Percentiles rank a stretch among this genome's conserved stretches.
Conservation (phyloP, 2,888 invertebrate species). For the Chrysolina americana region DNA sequence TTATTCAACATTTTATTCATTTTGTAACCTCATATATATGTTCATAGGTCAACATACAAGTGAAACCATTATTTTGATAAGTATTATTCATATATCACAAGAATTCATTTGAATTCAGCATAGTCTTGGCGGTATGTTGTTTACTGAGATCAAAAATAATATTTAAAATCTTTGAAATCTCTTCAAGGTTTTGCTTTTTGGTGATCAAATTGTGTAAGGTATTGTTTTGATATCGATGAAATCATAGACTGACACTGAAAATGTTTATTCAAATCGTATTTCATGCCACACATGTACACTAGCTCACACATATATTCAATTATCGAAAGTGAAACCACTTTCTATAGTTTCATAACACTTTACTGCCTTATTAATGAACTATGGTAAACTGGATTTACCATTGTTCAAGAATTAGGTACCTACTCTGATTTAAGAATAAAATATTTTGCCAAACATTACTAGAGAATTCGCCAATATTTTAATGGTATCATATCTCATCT, state of each 20-base stretch:
- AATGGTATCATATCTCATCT: background rate
- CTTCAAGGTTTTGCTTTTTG: constrained; percentile 18
- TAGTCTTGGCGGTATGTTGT: constrained; percentile 5
- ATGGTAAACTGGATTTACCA: background rate
- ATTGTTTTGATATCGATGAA: background rate
- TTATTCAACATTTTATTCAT: constrained; percentile 1
- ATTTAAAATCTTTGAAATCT: background rate
- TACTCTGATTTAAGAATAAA: background rate
- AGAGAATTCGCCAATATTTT: background rate
- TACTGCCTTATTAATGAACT: constrained; percentile 21
- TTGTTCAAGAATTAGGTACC: background rate
- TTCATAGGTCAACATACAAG: background rate
- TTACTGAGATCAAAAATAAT: background rate
- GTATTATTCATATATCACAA: background rate
- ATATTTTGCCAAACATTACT: background rate
- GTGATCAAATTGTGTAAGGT: background rate
- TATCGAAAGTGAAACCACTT: constrained; percentile 40
- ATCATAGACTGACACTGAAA: background rate
- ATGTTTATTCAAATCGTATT: background rate
- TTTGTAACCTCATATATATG: constrained; percentile 13
- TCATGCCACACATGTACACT: background rate
- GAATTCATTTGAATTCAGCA: background rate
- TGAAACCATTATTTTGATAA: background rate
- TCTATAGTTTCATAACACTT: constrained; percentile 39
- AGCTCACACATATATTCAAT: background rate